Evolutionary conservation across 92 coral and sea anemone species (phyloP), one percentile per base, ranked within the genome.

Genomic region (Epizoanthus stellaris): DNA sequence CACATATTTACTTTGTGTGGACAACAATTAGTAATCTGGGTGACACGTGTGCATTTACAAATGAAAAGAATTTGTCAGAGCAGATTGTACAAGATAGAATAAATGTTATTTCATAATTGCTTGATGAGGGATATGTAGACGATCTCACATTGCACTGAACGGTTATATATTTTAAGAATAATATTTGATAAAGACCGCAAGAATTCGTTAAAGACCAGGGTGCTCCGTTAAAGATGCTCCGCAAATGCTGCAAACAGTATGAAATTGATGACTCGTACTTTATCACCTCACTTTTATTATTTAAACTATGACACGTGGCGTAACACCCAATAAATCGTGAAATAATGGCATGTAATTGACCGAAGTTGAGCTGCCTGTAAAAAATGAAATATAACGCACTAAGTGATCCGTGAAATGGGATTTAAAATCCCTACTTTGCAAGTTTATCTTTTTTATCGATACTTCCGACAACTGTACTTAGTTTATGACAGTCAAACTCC

Each of bases 1-100:
- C 19, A 57, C 49, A 57, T 77, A 70, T 40, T 60, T n/a, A 39
- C 57, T 42, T 77, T 63, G 82, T 61, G 58, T 60, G 30, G 19
- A 2, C 40, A 77, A 79, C 83, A 79, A 64, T 43, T 65, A 69
- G 53, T 15, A 21, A 90, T 75, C 71, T n/a, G 6, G 14, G 4
- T 64, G 93, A 87, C 93, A 90, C 93, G 90, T 90, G 93, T 87
- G 42, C 65, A 86, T 90, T 90, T 86, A 87, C 93, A 90, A 86
- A 58, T 90, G 85, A 90, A 90, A 81, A 34, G 92, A 38, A 12
- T 53, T 81, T 77, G 61, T 34, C 47, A 75, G 19, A 56, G 80
- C 47, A 62, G 45, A 42, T 79, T 64, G 71, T 45, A 43, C 83
- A 45, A 59, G 57, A n/a, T 0, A 45, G 65, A 63, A 62, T 19